A percentile compares a stretch with the other conserved stretches of the same genome.
Evolutionary conservation across 1,140 invertebrate genomes (phyloP).

Genomic region (Drosophila repletoides): DNA sequence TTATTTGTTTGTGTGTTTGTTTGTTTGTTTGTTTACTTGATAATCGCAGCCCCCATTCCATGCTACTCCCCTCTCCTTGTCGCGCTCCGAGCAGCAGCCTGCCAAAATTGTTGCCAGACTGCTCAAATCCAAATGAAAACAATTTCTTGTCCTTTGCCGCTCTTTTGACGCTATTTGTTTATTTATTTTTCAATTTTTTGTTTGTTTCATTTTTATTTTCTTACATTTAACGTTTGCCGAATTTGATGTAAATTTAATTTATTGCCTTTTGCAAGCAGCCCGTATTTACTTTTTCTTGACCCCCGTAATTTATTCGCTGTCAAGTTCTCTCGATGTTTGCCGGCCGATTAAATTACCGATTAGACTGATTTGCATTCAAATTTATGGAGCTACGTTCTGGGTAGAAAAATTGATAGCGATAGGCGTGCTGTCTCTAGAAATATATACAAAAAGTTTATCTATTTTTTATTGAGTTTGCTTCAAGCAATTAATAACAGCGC

Average conservation of each 20-base stretch:
- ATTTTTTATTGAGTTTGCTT: neutral
- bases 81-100: neutral
- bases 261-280: constrained; percentile 47
- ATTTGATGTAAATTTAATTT: constrained; percentile 77
- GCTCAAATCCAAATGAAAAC: constrained; percentile 46
- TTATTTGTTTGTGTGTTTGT: too few species aligned
- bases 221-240: constrained; percentile 23
- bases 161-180: constrained; percentile 26
- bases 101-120: neutral
- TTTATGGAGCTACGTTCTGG: constrained; percentile 27
- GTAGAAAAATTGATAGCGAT: constrained; percentile 12
- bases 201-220: constrained; percentile 7
- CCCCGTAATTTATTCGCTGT: constrained; percentile 67
- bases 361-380: constrained; percentile 49
- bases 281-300: constrained; percentile 54
- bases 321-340: constrained; percentile 33
- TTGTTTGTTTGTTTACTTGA: constrained; percentile 65
- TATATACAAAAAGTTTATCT: neutral
- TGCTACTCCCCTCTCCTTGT: neutral
- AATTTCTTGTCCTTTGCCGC: constrained; percentile 60
- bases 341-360: constrained; percentile 33
- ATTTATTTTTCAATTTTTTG: constrained; percentile 17
- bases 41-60: constrained; percentile 9
- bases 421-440: too few species aligned
- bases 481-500: too few species aligned